Evolutionary conservation across 2,797 vertebrate species (phyloP).

Genomic region (Urocyon cinereoargenteus): DNA sequence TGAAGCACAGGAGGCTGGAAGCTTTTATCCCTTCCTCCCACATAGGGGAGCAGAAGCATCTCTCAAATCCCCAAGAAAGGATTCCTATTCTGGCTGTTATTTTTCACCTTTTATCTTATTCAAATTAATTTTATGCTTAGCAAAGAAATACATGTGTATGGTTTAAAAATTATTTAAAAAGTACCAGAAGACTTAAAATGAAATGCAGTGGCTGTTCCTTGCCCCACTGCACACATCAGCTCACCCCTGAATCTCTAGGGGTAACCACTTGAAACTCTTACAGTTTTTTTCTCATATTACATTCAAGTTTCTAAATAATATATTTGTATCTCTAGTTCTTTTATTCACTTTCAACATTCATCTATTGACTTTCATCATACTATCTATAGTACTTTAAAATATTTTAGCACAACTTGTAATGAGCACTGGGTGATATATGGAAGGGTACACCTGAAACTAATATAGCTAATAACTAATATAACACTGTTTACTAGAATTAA

Average conservation of each 20-base stretch:
- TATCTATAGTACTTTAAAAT: background rate
- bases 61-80: constrained; percentile 10
- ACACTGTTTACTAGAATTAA: background rate
- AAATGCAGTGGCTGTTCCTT: background rate
- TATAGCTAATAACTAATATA: background rate
- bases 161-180: constrained; percentile 50
- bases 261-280: background rate
- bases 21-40: constrained; percentile 58
- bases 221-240: background rate
- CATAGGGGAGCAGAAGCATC: background rate
- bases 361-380: background rate
- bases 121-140: constrained; percentile 61
- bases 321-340: background rate
- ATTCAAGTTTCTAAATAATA: background rate
- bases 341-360: background rate
- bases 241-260: background rate
- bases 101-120: constrained; percentile 66
- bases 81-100: constrained; percentile 5
- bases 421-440: background rate
- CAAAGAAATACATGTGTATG: constrained; percentile 58
- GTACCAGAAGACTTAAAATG: background rate
- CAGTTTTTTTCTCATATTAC: background rate
- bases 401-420: background rate
- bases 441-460: background rate
- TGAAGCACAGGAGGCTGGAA: constrained; percentile 1